Conservation (phyloP, 2,113 vertebrate species). For the Megaceryle torquata region DNA sequence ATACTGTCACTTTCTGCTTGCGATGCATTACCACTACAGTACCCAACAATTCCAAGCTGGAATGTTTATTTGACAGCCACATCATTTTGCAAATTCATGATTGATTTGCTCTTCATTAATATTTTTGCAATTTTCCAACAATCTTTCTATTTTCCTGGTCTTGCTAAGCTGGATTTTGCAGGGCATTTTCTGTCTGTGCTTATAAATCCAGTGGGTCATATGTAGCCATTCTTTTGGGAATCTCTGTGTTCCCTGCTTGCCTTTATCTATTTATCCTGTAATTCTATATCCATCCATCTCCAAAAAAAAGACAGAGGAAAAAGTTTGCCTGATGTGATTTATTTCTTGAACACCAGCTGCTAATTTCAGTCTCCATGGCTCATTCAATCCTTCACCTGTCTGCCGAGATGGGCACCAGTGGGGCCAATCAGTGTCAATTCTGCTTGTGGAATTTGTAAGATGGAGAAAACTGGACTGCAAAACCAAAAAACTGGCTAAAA, state of each 20-base stretch:
- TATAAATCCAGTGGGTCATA: neutral
- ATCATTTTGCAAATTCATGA: neutral
- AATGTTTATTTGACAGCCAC: neutral
- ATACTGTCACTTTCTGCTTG: neutral
- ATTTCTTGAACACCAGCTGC: neutral
- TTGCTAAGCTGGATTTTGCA: neutral
- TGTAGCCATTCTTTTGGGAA: neutral
- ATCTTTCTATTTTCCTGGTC: neutral
- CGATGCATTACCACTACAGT: neutral
- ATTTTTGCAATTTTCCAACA: neutral
- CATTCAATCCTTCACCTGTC: neutral
- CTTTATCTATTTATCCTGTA: neutral
- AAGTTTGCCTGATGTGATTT: neutral
- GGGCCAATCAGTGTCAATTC: neutral
- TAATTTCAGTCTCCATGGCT: conserved; percentile 26
- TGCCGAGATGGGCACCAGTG: neutral
- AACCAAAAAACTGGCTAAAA: neutral
- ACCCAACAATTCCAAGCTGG: neutral
- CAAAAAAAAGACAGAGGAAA: neutral
- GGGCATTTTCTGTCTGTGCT: neutral
- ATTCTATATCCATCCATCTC: neutral
- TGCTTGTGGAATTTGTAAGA: neutral
- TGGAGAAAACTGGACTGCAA: neutral
- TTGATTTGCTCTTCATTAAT: neutral
- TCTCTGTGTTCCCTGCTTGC: neutral